Evolutionary conservation across 2,888 invertebrate genomes (phyloP), one percentile per base, ranked within the genome.

Genomic region (Dusona sp.): DNA sequence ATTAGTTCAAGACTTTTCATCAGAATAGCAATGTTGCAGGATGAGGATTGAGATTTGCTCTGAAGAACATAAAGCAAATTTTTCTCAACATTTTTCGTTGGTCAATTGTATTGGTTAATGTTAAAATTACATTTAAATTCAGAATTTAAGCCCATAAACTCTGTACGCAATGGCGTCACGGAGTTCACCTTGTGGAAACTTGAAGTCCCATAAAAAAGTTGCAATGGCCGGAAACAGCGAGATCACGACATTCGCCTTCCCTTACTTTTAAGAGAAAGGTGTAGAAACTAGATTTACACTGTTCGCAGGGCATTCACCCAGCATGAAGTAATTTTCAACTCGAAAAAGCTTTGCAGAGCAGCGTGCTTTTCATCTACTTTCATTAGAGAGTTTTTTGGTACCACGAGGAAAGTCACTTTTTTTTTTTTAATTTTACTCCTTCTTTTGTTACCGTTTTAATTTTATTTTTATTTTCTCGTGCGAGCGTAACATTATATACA

Each of bases 121-220:
- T 67, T 45, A 25, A 45, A 45, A 25, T 70, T 4, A 67, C 25
- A 29, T 29, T 61, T 61, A 7, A 29, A 29, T 61, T 29, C 6
- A 61, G 61, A 29, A 57, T 57, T 25, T 22, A 57, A 29, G 16
- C 16, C 29, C 29, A 61, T 61, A 61, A 61, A 61, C 29, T 61
- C n/a, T 22, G n/a, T 29, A 64, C 25, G 29, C 65, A 16, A 29
- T 22, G 38, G 19, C 70, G 22, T 48, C 19, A 78, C 51, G 51
- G 51, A 25, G 65, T 19, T 68, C 25, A 38, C 7, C 54, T 61
- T 51, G 36, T 48, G 29, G 25, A 70, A 84, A 75, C 74, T 51
- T 79, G 13, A 75, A 82, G 74, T 68, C 36, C 13, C 75, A 79
- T 84, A 79, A 77, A 80, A 65, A 80, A 79, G 79, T 84, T 70